Percentiles rank a stretch among this genome's conserved stretches.
These are phyloP conservation scores for Fragum fragum DNA, from an alignment of 2,888 invertebrate genomes.

Conservation along the genomic window DNA sequence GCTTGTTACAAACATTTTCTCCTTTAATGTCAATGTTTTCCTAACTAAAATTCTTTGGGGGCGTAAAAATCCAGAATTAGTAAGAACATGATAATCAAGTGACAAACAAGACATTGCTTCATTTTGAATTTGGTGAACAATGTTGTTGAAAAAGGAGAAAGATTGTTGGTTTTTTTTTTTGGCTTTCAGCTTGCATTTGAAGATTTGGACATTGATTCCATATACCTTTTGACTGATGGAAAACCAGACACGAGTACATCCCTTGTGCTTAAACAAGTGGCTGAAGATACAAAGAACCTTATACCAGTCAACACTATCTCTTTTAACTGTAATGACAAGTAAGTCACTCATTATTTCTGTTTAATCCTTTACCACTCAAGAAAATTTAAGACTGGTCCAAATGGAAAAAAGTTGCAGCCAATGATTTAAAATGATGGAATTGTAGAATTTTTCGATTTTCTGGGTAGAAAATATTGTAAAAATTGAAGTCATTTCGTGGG, in stretches of 20 bases:
- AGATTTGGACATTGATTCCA: conserved; percentile 84
- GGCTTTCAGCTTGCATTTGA: conserved; percentile 84
- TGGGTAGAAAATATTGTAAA: too few relatives aligned
- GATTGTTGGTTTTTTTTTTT: background rate
- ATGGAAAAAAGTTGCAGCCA: too few relatives aligned
- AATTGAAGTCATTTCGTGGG: too few relatives aligned
- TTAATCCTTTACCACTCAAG: too few relatives aligned
- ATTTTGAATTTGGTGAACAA: background rate
- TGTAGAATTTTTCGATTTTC: too few relatives aligned
- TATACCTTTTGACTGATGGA: conserved; percentile 87
- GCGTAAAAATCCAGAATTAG: too few relatives aligned
- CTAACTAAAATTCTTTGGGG: too few relatives aligned
- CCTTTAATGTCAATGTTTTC: background rate
- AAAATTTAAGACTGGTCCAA: too few relatives aligned
- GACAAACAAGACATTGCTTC: background rate
- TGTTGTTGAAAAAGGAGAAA: background rate
- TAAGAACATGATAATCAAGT: too few relatives aligned
- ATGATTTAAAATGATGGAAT: too few relatives aligned
- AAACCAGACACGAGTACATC: conserved; percentile 87
- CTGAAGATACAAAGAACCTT: conserved; percentile 81
- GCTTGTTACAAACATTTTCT: conserved; percentile 7
- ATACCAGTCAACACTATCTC: conserved; percentile 86
- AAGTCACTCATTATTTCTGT: too few relatives aligned
- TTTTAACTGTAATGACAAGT: conserved; percentile 87
- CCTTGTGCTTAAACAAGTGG: conserved; percentile 84